phyloP scores from a whole-genome alignment of 1,140 invertebrate species.

The Drosophila equinoxialis region DNA sequence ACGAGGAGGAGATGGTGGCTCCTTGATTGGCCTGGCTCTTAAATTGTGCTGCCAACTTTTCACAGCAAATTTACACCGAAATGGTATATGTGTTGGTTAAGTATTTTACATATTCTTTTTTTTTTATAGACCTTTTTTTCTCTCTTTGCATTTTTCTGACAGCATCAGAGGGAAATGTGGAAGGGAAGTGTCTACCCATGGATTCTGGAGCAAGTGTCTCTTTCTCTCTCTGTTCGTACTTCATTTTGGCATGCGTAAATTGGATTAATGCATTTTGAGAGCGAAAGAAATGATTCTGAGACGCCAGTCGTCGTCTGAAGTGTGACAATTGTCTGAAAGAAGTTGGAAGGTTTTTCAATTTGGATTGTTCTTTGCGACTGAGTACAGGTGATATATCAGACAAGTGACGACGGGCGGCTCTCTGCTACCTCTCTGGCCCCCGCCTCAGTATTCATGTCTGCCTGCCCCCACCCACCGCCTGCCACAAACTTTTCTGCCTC shows the following conservation, averaged over 20 bases:
- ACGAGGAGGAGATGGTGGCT: constrained; percentile 68
- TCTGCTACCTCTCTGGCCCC: neutral
- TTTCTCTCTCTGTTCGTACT: constrained; percentile 9
- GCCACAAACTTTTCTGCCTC: neutral
- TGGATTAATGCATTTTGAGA: constrained; percentile 80
- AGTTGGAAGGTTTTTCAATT: constrained; percentile 58
- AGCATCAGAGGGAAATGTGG: constrained; percentile 63
- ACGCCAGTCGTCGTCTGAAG: constrained; percentile 47
- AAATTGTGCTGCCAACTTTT: constrained; percentile 80
- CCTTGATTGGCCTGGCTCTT: constrained; percentile 77
- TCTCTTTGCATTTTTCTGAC: constrained; percentile 63
- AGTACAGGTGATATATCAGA: constrained; percentile 79
- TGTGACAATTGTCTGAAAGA: constrained; percentile 70
- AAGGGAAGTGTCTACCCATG: constrained; percentile 36
- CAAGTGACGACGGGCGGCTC: constrained; percentile 73
- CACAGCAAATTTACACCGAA: constrained; percentile 78
- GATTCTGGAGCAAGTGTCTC: constrained; percentile 69
- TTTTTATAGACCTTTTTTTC: constrained; percentile 15
- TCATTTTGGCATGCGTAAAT: constrained; percentile 73
- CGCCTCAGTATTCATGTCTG: too few relatives aligned
- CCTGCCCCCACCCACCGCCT: constrained; percentile 15
- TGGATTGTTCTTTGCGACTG: constrained; percentile 54
- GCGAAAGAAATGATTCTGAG: constrained; percentile 56
- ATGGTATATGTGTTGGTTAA: too few relatives aligned
- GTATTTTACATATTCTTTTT: constrained; percentile 56